Conservation (phyloP, 1,140 invertebrate genomes). For the Lepidotrigona ventralis region DNA sequence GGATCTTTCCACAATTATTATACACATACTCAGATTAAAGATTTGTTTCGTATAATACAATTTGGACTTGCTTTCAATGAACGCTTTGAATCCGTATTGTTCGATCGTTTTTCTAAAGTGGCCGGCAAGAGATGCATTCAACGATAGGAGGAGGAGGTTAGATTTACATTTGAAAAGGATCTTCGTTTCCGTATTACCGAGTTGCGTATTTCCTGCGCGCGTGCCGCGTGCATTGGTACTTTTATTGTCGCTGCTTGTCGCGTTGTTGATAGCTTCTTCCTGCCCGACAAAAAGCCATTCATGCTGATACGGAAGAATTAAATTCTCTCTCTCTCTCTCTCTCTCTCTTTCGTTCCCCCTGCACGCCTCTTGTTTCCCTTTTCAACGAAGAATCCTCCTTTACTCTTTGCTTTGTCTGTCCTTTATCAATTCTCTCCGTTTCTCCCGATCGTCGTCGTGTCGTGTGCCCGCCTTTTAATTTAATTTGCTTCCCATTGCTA, state of each 20-base stretch:
- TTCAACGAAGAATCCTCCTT: not conserved
- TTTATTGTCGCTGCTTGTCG: slow-evolving; percentile 48
- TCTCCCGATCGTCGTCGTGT: not conserved
- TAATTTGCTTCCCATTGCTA: not conserved
- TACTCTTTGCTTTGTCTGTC: too few relatives aligned
- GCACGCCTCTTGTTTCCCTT: not conserved
- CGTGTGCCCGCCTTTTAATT: not conserved
- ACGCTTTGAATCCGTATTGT: not conserved
- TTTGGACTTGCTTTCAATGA: not conserved
- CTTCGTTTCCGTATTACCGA: slow-evolving; percentile 3
- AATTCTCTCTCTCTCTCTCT: slow-evolving; percentile 17
- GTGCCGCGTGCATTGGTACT: not conserved
- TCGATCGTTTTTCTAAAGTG: not conserved
- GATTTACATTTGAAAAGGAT: slow-evolving; percentile 36
- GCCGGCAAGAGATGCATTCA: not conserved
- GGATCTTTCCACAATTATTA: too few relatives aligned
- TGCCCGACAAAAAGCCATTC: slow-evolving; percentile 40
- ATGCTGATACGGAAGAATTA: slow-evolving; percentile 53
- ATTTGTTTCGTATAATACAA: not conserved
- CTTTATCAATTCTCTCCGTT: too few relatives aligned
- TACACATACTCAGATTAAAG: not conserved
- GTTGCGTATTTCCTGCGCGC: slow-evolving; percentile 17
- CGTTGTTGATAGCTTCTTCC: slow-evolving; percentile 38
- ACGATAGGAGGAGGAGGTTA: not conserved
- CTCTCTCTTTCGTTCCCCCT: too few relatives aligned